Evolutionary conservation across 2,113 vertebrate species (phyloP), one percentile per base, ranked within the genome.

Genomic region (Electrona antarctica): DNA sequence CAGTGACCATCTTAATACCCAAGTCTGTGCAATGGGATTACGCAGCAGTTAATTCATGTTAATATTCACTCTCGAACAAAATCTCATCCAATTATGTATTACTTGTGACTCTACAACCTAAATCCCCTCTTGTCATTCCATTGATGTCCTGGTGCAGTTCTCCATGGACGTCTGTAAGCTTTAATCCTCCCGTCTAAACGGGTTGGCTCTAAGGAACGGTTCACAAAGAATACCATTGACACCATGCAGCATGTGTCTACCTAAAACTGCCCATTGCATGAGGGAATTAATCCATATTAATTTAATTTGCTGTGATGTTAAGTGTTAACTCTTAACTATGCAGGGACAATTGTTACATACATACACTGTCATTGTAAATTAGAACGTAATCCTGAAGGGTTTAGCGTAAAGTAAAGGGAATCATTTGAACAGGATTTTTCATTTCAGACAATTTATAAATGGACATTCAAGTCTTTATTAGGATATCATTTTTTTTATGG

Each of bases 11-110:
- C 64, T 71, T 58, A 64, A 64, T 62, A 67, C 50, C n/a, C 77
- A 65, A 67, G 67, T 33, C 55, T 8, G 14, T 9, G 58, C 33
- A n/a, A 41, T 46, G 61, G 65, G 67, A 76, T 75, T 82, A 83
- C 47, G 60, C 41, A 41, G 11, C 47, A 50, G 57, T 76, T 79
- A 63, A 80, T 79, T 85, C 54, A 29, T 52, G 64, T 67, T 75
- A 76, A 80, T 83, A 56, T 73, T 64, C 11, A 70, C 59, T 67
- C 70, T 41, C 57, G 15, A 56, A 76, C 73, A 45, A 85, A 83
- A 85, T 80, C 79, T 69, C 7, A 59, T 76, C 86, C 76, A 74
- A 56, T 82, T 69, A 54, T 78, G 77, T 47, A 61, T 84, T 74
- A 74, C 76, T 79, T 75, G 29, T 41, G 11, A 51, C 68, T 51